Percentiles rank a stretch among this genome's conserved stretches.
phyloP scores from a whole-genome alignment of 92 coral and sea anemone genomes.

The Porites lobata region DNA sequence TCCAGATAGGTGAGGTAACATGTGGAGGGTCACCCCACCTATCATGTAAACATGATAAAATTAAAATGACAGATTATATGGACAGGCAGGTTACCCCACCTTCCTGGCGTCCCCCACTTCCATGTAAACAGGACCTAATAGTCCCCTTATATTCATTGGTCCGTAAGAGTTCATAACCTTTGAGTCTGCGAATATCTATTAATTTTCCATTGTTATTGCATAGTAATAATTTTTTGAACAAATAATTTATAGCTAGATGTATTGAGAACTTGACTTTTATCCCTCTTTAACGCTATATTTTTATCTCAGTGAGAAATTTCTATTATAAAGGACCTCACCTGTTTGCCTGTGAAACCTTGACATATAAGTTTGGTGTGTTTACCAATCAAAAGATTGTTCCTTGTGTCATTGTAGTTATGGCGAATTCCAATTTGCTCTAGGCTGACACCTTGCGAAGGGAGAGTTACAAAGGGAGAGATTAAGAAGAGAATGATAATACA shows the following conservation, averaged over 20 bases:
- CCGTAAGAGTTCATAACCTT: too few relatives aligned
- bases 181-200: too few relatives aligned
- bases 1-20: too few relatives aligned
- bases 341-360: constrained; percentile 98
- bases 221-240: neutral
- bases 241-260: too few relatives aligned
- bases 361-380: constrained; percentile 93
- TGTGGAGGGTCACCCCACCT: too few relatives aligned
- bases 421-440: constrained; percentile 92
- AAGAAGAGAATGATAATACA: neutral
- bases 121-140: too few relatives aligned
- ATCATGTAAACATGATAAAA: too few relatives aligned
- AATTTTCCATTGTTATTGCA: neutral
- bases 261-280: neutral
- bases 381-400: constrained; percentile 79
- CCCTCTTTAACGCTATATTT: neutral
- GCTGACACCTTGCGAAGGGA: constrained; percentile 60
- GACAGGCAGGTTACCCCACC: too few relatives aligned
- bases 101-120: too few relatives aligned
- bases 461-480: neutral
- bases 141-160: too few relatives aligned
- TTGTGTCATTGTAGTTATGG: constrained; percentile 79
- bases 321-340: constrained; percentile 51
- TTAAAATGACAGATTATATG: too few relatives aligned
- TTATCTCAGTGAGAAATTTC: too few relatives aligned